Base-by-base conservation (phyloP, 2,797 vertebrate species). In the Fringilla coelebs region DNA sequence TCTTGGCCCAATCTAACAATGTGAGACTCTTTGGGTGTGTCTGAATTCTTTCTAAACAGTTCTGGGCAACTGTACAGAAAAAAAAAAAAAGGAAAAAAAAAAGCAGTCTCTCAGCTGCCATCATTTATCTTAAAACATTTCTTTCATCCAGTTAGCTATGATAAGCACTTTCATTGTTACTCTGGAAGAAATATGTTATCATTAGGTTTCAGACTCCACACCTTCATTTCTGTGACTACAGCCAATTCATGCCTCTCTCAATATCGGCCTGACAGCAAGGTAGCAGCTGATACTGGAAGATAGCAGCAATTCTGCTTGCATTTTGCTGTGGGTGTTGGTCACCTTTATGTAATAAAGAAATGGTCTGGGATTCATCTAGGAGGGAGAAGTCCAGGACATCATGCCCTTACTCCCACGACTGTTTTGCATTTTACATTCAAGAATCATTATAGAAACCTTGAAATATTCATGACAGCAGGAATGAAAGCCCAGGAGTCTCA, bases 151-250 rank as follows among this genome's bases (percentile, higher is more conserved):
- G 60, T 88, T 90, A 79, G 54, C 85, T 65, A 48, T 16, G 85
- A 94, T 94, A 94, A 96, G 88, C 81, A 77, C 55, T 90, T 88
- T 71, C 55, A 90, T 88, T 96, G 85, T 93, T 95, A 73, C 74
- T 85, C 58, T 89, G 60, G 22, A 84, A 92, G 91, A 96, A 90
- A 82, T 95, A 82, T 41, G 72, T 82, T 90, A 87, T 94, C 89
- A 74, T 91, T 96, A 91, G 52, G 74, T 84, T 96, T 89, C 74
- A 85, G 77, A 80, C 77, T 85, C 83, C 91, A 93, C 94, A 82
- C 91, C 89, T 96, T 92, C 24, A 65, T 87, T 96, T 94, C 83
- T 85, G 61, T 58, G 46, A 80, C 49, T 58, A 61, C 54, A 86
- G 67, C 62, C 71, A 65, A 43, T 79, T 94, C 74, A 26, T 81